Percentiles rank a stretch among this genome's conserved stretches.
Evolutionary conservation across 1,140 invertebrate genomes (phyloP).

Genomic region (Triops longicaudatus): DNA sequence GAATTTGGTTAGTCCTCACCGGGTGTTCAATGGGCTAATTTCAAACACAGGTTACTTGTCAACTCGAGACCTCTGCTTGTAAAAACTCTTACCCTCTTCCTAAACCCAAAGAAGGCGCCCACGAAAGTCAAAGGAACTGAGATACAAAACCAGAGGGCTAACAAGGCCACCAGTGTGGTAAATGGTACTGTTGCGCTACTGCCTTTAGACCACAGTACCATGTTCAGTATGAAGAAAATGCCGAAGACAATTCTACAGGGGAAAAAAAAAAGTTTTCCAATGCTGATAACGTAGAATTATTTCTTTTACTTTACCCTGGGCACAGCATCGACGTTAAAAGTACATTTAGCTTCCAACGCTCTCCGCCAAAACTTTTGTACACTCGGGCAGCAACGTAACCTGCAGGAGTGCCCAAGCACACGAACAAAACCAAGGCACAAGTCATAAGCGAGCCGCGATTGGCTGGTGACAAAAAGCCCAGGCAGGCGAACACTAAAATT

Average conservation of each 20-base stretch:
- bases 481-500: conserved; percentile 79
- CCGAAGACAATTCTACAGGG: conserved; percentile 78
- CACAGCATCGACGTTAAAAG: conserved; percentile 89
- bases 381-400: conserved; percentile 92
- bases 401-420: conserved; percentile 87
- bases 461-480: conserved; percentile 95
- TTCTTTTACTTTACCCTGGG: conserved; percentile 64
- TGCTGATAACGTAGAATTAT: background rate
- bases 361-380: conserved; percentile 96
- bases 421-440: conserved; percentile 89
- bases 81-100: conserved; percentile 67
- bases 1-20: conserved; percentile 97
- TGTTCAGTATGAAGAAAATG: conserved; percentile 92
- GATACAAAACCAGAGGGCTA: conserved; percentile 96
- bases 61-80: background rate
- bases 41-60: background rate
- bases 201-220: conserved; percentile 87
- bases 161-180: conserved; percentile 89
- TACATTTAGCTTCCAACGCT: conserved; percentile 98
- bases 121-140: conserved; percentile 95
- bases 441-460: conserved; percentile 98
- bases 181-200: conserved; percentile 95
- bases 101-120: conserved; percentile 96
- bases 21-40: conserved; percentile 83
- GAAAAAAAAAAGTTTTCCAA: conserved; percentile 29